Base-by-base conservation (phyloP, 2,888 invertebrate genomes). In the Ormyrus thymus region DNA sequence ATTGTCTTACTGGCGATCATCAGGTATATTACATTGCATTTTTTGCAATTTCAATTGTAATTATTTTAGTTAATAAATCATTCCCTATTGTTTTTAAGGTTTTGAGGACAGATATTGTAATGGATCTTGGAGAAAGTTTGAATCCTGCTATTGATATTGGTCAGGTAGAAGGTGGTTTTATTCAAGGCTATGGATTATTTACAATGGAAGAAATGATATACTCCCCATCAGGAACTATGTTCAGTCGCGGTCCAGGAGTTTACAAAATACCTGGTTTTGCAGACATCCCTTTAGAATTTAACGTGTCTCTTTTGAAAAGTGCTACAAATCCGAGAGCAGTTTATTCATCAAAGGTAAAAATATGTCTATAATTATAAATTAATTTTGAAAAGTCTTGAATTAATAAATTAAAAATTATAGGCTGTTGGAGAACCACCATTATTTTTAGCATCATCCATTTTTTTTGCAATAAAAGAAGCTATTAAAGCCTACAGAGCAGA, bases 131-230 rank as follows among this genome's bases (percentile, higher is more conserved):
- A 0, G 95, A 96, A 84, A 98, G 98, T 90, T 91, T 98, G 74
- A 98, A 98, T 90, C 98, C 98, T 5, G 98, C 98, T 1, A 97
- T 98, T 82, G 98, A 98, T 86, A 96, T 98, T 84, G 98, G 98
- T 0, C 98, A 98, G 92, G 95, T 98, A 13, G 98, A 98, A 91
- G 98, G 98, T 3, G 98, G 93, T 0, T 98, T 98, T 86, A 92
- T 97, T 87, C 98, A 98, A 92, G 98, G 98, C 0, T 97, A 97
- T 86, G 98, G 98, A 1, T 89, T 98, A 76, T 97, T 96, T 86
- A 96, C 96, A 0, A 91, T 98, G 86, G 98, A 98, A 90, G 97
- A 98, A 89, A 91, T 97, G 84, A 93, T 96, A 79, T 96, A 96
- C 87, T 96, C 97, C 0, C 96, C 97, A 0, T 93, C 93, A 61